Evolutionary conservation across 53 echinoderm and acorn worm genomes (phyloP).

Genomic region (Patiria pectinifera): DNA sequence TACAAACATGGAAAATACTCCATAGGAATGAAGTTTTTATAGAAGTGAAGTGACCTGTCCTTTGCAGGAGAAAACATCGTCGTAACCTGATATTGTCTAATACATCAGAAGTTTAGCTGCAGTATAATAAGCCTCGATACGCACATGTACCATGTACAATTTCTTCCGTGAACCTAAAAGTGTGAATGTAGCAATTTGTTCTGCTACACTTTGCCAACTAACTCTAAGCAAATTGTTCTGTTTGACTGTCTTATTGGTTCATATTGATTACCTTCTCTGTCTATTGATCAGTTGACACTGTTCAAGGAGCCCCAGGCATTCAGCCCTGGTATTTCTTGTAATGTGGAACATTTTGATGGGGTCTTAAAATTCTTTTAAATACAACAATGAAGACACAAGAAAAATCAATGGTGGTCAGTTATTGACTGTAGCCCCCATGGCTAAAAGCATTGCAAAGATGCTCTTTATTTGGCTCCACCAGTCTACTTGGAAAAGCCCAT

Average conservation of each 20-base stretch:
- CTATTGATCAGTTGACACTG: slow-evolving; percentile 48
- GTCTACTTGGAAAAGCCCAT: no score
- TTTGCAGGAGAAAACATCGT: no score
- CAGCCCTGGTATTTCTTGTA: neutral
- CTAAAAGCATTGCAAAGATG: neutral
- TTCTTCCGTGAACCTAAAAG: no score
- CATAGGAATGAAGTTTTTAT: no score
- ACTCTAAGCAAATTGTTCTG: no score
- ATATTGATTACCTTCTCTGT: slow-evolving; percentile 28
- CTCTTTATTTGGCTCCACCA: no score
- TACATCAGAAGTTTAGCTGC: no score
- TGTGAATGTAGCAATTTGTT: neutral
- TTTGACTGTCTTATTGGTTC: no score
- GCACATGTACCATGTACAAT: no score
- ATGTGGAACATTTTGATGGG: neutral
- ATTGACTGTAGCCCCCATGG: neutral
- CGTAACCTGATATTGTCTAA: no score
- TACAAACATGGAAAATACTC: no score
- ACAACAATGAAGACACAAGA: slow-evolving; percentile 15
- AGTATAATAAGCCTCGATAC: no score
- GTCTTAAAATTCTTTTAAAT: slow-evolving; percentile 47
- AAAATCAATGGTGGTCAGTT: neutral
- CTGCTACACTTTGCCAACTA: neutral
- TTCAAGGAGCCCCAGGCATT: neutral
- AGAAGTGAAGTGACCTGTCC: neutral